Percentiles rank a stretch among this genome's conserved stretches.
Evolutionary conservation across 2,888 invertebrate genomes (phyloP).

Genomic region (Onchidella celtica): DNA sequence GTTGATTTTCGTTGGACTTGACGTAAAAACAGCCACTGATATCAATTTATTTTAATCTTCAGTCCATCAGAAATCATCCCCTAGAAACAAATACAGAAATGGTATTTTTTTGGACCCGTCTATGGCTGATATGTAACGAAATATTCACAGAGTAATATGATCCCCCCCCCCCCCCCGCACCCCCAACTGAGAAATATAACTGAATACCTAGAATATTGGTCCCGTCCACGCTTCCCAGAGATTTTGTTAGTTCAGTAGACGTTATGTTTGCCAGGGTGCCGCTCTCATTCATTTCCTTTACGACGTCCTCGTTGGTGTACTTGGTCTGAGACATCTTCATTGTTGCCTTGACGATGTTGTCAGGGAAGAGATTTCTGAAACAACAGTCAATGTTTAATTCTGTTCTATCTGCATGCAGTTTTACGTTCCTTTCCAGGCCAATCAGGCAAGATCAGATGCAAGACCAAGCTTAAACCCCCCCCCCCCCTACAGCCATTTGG

Average conservation of each 20-base stretch:
- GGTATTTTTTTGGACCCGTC: no score
- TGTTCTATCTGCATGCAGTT: neutral
- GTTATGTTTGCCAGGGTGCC: conserved; percentile 36
- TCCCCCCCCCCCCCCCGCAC: neutral
- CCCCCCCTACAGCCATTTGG: no score
- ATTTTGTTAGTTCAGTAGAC: conserved; percentile 45
- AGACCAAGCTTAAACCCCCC: neutral
- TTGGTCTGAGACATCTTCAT: conserved; percentile 63
- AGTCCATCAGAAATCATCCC: no score
- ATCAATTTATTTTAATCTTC: no score
- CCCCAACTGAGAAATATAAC: neutral
- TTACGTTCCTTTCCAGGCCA: neutral
- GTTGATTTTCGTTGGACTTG: no score
- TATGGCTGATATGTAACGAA: no score
- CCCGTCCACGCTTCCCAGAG: conserved; percentile 83
- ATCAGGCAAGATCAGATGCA: neutral
- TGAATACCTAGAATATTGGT: conserved; percentile 77
- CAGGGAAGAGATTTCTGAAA: conserved; percentile 73
- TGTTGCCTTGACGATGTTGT: conserved; percentile 70
- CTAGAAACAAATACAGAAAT: no score
- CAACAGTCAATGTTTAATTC: no score
- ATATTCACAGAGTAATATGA: no score
- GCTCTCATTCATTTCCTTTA: conserved; percentile 52
- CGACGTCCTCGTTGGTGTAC: conserved; percentile 47
- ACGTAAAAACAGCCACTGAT: no score